phyloP scores from a whole-genome alignment of 2,797 vertebrate species.

The Caiman crocodilus region DNA sequence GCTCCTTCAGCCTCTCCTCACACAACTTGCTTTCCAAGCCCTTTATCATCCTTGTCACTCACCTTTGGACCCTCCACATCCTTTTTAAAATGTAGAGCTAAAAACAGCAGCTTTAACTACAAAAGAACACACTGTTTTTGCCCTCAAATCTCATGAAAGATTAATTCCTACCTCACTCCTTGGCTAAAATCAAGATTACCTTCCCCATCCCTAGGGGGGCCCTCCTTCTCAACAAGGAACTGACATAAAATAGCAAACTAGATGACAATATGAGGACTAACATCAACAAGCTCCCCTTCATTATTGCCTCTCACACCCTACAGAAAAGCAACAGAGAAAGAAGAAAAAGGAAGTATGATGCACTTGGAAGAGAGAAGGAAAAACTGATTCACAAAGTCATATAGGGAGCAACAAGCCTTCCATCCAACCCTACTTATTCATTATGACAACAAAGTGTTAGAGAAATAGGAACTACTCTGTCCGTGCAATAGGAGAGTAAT shows the following conservation, averaged over 20 bases:
- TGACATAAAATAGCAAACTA: accelerated
- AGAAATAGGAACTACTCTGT: neutral
- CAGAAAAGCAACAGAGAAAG: neutral
- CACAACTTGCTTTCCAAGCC: no score
- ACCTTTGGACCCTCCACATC: no score
- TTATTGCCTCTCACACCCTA: neutral
- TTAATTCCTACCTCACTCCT: no score
- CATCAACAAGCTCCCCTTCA: neutral
- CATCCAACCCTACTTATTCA: neutral
- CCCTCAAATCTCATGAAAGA: no score
- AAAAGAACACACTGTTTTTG: no score
- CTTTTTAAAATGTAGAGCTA: no score
- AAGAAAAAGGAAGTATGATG: neutral
- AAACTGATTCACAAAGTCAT: neutral
- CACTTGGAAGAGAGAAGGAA: neutral
- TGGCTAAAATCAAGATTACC: no score
- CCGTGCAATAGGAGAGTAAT: neutral
- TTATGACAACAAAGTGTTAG: neutral
- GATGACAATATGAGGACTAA: neutral
- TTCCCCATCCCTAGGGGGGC: neutral
- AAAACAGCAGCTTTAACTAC: no score
- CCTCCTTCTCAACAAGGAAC: neutral
- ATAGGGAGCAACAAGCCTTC: neutral
- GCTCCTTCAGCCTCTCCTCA: no score
- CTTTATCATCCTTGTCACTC: no score